Evolutionary conservation across 2,888 invertebrate genomes (phyloP).

Genomic region (Serripes groenlandicus): DNA sequence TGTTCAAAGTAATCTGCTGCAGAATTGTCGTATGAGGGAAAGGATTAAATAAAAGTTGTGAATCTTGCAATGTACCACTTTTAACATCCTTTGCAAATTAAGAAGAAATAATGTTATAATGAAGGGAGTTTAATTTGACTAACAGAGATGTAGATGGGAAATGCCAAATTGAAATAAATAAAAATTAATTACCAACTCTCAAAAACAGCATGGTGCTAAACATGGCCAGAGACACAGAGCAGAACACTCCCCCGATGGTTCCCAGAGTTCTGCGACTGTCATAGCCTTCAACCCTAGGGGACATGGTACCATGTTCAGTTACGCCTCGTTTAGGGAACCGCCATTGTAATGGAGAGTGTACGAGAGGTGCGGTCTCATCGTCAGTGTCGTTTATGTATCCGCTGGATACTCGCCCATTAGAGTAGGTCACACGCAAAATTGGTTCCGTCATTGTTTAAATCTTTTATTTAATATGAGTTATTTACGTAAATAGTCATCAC

Average conservation of each 20-base stretch:
- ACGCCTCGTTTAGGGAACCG: conserved; percentile 48
- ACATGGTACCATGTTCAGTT: conserved; percentile 14
- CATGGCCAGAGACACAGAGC: conserved; percentile 99
- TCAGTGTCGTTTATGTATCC: conserved; percentile 13
- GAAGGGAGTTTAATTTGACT: background rate
- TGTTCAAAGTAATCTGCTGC: too few relatives aligned
- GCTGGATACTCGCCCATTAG: background rate
- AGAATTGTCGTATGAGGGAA: too few relatives aligned
- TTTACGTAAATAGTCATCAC: too few relatives aligned
- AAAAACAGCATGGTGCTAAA: conserved; percentile 99
- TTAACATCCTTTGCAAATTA: too few relatives aligned
- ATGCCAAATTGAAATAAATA: background rate
- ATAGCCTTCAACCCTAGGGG: background rate
- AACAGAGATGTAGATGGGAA: too few relatives aligned
- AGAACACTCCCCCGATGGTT: conserved; percentile 98
- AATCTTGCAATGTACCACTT: too few relatives aligned
- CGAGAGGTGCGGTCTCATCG: conserved; percentile 42
- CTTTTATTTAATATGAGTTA: background rate
- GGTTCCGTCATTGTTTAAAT: background rate
- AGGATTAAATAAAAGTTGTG: too few relatives aligned
- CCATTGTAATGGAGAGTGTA: conserved; percentile 32
- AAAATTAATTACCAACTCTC: conserved; percentile 88
- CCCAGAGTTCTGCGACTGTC: conserved; percentile 88
- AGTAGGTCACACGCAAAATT: conserved; percentile 4
- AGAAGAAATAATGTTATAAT: background rate